A percentile compares a stretch with the other conserved stretches of the same genome.
Evolutionary conservation across 2,888 invertebrate species (phyloP).

Genomic region (Stegophylla sp.): DNA sequence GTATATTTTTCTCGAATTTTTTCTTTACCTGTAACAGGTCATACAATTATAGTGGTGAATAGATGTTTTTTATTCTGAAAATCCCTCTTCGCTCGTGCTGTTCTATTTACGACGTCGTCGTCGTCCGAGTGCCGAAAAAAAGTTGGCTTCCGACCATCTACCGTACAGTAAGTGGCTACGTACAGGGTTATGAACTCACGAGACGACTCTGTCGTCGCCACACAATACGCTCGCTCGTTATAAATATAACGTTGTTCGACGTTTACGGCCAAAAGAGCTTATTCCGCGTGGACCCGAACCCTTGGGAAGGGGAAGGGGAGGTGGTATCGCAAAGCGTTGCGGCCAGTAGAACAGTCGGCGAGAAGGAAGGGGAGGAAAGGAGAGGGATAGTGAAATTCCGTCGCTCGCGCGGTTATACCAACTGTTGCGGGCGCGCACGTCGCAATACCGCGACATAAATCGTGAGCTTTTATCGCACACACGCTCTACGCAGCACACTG

Average conservation of each 20-base stretch:
- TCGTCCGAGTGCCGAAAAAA: neutral
- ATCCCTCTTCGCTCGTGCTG: too few species aligned
- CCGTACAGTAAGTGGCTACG: too few species aligned
- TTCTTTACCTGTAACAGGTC: too few species aligned
- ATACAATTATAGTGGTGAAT: too few species aligned
- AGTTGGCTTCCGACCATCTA: slow-evolving; percentile 8
- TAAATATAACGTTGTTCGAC: slow-evolving; percentile 12
- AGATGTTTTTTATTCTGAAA: too few species aligned
- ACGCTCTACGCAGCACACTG: too few species aligned
- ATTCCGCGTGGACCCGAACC: neutral
- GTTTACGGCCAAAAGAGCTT: slow-evolving; percentile 13
- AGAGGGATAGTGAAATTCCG: neutral
- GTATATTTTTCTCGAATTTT: too few species aligned
- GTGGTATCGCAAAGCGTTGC: too few species aligned
- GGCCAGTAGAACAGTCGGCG: too few species aligned
- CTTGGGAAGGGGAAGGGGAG: neutral
- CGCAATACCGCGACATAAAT: slow-evolving; percentile 28
- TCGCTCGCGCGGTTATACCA: slow-evolving; percentile 26
- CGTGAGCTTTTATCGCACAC: slow-evolving; percentile 40
- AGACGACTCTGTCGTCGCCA: neutral
- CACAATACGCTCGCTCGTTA: neutral
- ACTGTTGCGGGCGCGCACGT: slow-evolving; percentile 33
- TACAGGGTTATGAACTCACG: neutral
- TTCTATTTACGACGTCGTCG: too few species aligned
- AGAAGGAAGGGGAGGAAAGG: neutral